A percentile compares a stretch with the other conserved stretches of the same genome.
phyloP scores from a whole-genome alignment of 1,140 invertebrate genomes.

The Saxidomus purpurata region DNA sequence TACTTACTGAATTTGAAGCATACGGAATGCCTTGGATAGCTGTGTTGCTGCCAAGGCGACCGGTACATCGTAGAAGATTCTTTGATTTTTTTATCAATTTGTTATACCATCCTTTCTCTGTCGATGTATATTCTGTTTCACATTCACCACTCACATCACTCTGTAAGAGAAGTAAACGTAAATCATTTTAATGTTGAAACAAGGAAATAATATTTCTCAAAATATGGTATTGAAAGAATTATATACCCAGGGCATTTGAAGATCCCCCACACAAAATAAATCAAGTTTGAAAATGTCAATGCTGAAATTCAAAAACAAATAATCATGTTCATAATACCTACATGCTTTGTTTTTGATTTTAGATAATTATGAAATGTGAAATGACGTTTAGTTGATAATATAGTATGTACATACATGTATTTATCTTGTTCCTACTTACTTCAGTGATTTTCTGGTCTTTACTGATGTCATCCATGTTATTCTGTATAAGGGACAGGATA shows the following conservation, averaged over 20 bases:
- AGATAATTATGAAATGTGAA: background rate
- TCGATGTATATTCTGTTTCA: slow-evolving; percentile 91
- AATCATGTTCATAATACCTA: no score
- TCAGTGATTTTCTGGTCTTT: no score
- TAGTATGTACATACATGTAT: background rate
- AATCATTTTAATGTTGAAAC: background rate
- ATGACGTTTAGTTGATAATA: background rate
- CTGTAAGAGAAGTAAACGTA: slow-evolving; percentile 86
- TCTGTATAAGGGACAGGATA: no score
- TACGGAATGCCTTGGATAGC: no score
- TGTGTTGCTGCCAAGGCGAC: slow-evolving; percentile 90
- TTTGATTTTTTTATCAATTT: slow-evolving; percentile 93
- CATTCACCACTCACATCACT: slow-evolving; percentile 94
- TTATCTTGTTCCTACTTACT: slow-evolving; percentile 46
- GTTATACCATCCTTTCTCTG: slow-evolving; percentile 90
- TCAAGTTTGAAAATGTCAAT: no score
- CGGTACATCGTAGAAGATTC: slow-evolving; percentile 91
- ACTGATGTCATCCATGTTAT: no score
- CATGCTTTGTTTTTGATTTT: background rate
- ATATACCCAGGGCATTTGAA: no score
- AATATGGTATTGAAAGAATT: background rate
- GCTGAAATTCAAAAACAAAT: no score
- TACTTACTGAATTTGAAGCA: slow-evolving; percentile 79
- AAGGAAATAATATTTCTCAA: background rate
- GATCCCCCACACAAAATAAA: no score